A percentile compares a stretch with the other conserved stretches of the same genome.
Conservation (phyloP, 2,888 invertebrate genomes). For the Dexiosoma caninum region DNA sequence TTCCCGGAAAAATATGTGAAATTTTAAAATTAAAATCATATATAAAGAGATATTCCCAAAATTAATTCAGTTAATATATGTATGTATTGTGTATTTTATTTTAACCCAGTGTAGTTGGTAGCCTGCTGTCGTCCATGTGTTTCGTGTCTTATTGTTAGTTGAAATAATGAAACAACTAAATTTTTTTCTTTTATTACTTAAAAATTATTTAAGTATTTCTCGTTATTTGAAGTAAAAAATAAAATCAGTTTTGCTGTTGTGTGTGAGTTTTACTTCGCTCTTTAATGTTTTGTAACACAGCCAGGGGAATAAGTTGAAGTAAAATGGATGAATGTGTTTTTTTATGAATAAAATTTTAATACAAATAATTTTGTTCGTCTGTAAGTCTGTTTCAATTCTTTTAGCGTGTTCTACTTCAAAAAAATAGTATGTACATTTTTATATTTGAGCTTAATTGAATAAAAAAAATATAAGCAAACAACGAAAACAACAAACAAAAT, state of each 20-base stretch:
- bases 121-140: not conserved
- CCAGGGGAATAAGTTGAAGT: constrained; percentile 6
- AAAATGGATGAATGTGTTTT: not conserved
- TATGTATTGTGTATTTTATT: no score
- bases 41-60: no score
- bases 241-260: not conserved
- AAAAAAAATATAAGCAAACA: constrained; percentile 13
- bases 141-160: not conserved
- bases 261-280: not conserved
- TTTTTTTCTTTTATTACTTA: not conserved
- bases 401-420: constrained; percentile 30
- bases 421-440: constrained; percentile 9
- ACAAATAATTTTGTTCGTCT: constrained; percentile 12
- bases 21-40: no score
- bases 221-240: constrained; percentile 8
- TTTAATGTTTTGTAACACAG: constrained; percentile 21
- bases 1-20: no score
- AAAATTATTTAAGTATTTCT: constrained; percentile 1
- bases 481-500: constrained; percentile 2
- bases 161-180: not conserved
- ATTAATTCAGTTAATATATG: no score
- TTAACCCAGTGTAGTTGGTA: no score
- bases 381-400: constrained; percentile 8
- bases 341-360: constrained; percentile 18
- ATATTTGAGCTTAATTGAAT: constrained; percentile 50